Percentiles rank a stretch among this genome's conserved stretches.
Evolutionary conservation across 2,797 vertebrate species (phyloP).

Genomic region (Gymnothorax reevesii): DNA sequence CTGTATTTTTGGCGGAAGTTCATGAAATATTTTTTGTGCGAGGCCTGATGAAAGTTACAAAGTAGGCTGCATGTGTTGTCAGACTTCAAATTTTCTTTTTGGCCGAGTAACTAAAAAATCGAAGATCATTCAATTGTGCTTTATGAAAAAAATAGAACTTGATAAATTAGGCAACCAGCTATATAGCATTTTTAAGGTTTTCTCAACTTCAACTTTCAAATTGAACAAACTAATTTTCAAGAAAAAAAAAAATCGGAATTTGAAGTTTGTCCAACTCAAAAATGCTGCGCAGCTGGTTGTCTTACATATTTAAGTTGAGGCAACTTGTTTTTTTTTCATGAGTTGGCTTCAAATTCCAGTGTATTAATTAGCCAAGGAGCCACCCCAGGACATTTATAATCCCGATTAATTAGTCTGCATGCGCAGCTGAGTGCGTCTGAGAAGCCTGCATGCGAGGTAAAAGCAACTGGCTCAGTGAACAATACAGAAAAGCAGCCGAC

Average conservation of each 20-base stretch:
- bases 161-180: too few relatives aligned
- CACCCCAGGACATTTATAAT: not conserved
- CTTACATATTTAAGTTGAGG: too few relatives aligned
- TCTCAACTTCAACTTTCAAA: too few relatives aligned
- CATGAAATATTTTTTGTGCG: not conserved
- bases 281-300: too few relatives aligned
- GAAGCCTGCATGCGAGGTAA: not conserved
- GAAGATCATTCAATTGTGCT: too few relatives aligned
- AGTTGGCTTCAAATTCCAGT: not conserved
- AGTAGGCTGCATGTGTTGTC: not conserved
- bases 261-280: too few relatives aligned
- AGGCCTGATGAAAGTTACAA: not conserved
- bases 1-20: not conserved
- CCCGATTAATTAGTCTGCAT: not conserved
- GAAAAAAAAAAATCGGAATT: too few relatives aligned
- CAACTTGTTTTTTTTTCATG: not conserved
- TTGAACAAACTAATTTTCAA: too few relatives aligned
- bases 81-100: not conserved
- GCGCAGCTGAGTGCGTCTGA: not conserved
- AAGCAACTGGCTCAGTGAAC: not conserved
- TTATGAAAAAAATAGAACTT: too few relatives aligned
- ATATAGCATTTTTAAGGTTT: too few relatives aligned
- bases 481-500: not conserved
- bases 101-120: not conserved
- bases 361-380: not conserved